Evolutionary conservation across 2,797 vertebrate genomes (phyloP), one percentile per base, ranked within the genome.

Genomic region (Helostoma temminkii): DNA sequence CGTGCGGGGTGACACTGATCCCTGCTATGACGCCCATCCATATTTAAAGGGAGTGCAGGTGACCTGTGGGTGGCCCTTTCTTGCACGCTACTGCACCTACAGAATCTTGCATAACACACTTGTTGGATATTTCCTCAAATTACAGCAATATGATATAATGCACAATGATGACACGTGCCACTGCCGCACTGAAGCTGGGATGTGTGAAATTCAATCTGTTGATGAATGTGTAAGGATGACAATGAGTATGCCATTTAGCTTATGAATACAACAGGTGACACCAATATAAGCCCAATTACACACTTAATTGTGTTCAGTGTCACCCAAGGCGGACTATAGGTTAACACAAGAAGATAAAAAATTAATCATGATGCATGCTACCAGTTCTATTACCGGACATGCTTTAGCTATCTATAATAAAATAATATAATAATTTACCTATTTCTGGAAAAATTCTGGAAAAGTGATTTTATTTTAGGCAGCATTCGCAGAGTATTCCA

Each of bases 1-100:
- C 67, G 91, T 93, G 93, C 90, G 0, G 80, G 71, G 74, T 82
- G 89, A 90, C 90, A 93, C 73, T 16, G 81, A 92, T 91, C 90
- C 85, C 64, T 26, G 26, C 76, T 45, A 77, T 48, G 91, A 93
- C 78, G 93, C 93, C 91, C 91, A 94, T 93, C 85, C 88, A 94
- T 94, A 92, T 95, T 94, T 95, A 93, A 95, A 93, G 69, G 83
- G 8, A 66, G 81, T 59, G 70, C 88, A 89, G 86, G 83, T 85
- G 89, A 92, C 84, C 89, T 86, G 84, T 89, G 83, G 59, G 82
- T 86, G 87, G 81, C 80, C 83, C 77, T 65, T 46, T 70, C 53
- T 74, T 72, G 64, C 75, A 90, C 54, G 11, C 58, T 61, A 57
- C 66, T 28, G 64, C 41, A 45, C 66, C 71, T 78, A 47, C 65